Percentiles rank a stretch among this genome's conserved stretches.
Conservation (phyloP, 2,888 invertebrate species). For the Drosophila limbata region DNA sequence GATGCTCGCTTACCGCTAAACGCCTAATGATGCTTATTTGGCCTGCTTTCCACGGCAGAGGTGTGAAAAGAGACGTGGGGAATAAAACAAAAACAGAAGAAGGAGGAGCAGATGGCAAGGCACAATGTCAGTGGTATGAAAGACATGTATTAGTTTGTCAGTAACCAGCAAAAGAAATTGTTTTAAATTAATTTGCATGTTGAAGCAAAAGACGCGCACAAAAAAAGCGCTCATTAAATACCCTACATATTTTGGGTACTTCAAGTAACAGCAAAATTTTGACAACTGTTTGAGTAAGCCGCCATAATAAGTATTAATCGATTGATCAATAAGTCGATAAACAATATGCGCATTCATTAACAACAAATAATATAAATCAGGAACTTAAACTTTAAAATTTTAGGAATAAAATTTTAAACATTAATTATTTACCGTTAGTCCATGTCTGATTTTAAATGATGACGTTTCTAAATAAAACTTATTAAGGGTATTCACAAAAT, state of each 20-base stretch:
- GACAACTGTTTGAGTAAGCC: neutral
- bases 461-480: no score
- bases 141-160: conserved; percentile 61
- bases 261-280: neutral
- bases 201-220: conserved; percentile 24
- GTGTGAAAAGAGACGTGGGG: neutral
- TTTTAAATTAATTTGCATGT: conserved; percentile 73
- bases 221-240: conserved; percentile 37
- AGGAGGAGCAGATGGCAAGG: neutral
- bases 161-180: conserved; percentile 64
- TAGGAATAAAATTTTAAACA: no score
- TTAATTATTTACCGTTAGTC: no score
- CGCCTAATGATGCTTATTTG: conserved; percentile 78
- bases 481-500: no score
- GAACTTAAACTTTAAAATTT: no score
- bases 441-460: no score
- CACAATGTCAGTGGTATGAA: conserved; percentile 23
- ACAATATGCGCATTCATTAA: no score
- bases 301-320: no score
- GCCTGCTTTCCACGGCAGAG: conserved; percentile 17
- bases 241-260: conserved; percentile 1
- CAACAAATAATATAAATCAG: no score
- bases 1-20: conserved; percentile 53
- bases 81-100: no score
- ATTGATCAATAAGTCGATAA: no score